phyloP scores from a whole-genome alignment of 2,888 invertebrate genomes.

The Amiota communis region DNA sequence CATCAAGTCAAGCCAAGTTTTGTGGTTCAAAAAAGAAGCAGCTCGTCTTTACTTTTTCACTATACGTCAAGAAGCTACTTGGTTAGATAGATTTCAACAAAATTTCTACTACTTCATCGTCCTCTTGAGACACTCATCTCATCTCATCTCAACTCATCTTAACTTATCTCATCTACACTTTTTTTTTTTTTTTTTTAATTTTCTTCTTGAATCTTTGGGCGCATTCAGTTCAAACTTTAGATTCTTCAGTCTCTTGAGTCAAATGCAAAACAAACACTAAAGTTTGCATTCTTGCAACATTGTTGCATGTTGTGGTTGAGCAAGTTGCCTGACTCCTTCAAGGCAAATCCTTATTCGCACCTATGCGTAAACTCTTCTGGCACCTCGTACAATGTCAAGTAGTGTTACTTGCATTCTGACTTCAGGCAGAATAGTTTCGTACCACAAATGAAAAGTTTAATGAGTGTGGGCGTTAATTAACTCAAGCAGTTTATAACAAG shows the following conservation, averaged over 20 bases:
- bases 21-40: neutral
- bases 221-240: neutral
- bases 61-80: no score
- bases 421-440: neutral
- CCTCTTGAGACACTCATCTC: neutral
- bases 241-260: constrained; percentile 1
- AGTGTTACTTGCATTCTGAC: neutral
- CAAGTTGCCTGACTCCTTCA: neutral
- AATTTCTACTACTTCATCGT: neutral
- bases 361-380: neutral
- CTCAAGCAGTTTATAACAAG: neutral
- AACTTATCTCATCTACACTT: neutral
- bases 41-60: neutral
- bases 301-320: constrained; percentile 1
- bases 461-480: constrained; percentile 22
- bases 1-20: constrained; percentile 3
- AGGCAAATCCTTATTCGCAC: neutral
- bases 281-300: constrained; percentile 9
- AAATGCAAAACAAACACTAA: neutral
- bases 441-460: constrained; percentile 12
- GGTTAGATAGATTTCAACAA: neutral
- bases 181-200: neutral
- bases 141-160: neutral
- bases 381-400: constrained; percentile 7
- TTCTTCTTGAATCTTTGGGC: neutral